phyloP scores from a whole-genome alignment of 2,888 invertebrate species.

The Pseudococcus viburni region DNA sequence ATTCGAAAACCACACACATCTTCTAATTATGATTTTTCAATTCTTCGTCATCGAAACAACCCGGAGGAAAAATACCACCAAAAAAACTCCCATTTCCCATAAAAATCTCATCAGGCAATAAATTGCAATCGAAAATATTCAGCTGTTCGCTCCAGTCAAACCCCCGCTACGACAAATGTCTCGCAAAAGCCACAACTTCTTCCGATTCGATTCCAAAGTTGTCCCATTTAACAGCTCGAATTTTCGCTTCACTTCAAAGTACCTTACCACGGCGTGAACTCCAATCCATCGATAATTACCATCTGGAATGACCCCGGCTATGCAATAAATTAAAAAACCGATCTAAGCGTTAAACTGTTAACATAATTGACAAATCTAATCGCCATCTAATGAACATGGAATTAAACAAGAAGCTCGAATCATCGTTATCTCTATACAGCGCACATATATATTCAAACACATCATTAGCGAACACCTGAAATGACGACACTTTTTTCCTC shows the following conservation, averaged over 20 bases:
- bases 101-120: too few relatives aligned
- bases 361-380: slow-evolving; percentile 35
- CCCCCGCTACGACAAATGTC: too few relatives aligned
- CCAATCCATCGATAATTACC: slow-evolving; percentile 4
- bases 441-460: slow-evolving; percentile 12
- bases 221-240: not conserved
- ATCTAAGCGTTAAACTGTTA: slow-evolving; percentile 21
- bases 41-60: too few relatives aligned
- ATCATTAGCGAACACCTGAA: slow-evolving; percentile 31
- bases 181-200: not conserved
- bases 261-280: not conserved
- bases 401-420: slow-evolving; percentile 15
- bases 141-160: too few relatives aligned
- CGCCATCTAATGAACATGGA: slow-evolving; percentile 22
- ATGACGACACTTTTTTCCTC: slow-evolving; percentile 14
- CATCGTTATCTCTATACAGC: not conserved
- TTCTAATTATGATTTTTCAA: too few relatives aligned
- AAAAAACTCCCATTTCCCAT: too few relatives aligned
- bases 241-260: not conserved
- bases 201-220: not conserved
- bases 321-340: not conserved
- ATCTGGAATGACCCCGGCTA: not conserved
- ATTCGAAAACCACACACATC: too few relatives aligned
- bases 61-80: too few relatives aligned
- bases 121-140: too few relatives aligned